Evolutionary conservation across 2,113 vertebrate species (phyloP), one percentile per base, ranked within the genome.

Genomic region (Thinocorus orbignyianus): DNA sequence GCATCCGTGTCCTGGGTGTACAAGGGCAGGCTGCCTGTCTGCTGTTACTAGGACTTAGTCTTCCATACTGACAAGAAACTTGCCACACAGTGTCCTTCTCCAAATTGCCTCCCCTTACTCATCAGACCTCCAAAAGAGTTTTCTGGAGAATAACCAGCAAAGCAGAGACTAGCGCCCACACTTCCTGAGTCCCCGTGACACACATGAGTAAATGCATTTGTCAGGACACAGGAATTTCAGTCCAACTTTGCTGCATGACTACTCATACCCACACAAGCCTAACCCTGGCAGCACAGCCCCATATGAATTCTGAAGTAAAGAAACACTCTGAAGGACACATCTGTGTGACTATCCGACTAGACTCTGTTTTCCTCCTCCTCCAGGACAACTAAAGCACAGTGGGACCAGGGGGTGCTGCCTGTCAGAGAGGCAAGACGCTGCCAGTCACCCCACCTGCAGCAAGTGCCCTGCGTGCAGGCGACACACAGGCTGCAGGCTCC

Each of bases 121-220:
- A 92, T 22, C 2, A 0, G 52, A 44, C 55, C 65, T 64, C 93
- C 86, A 37, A 74, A 94, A 51, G 25, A 35, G 18, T 7, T 74
- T 94, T 92, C 12, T 46, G 41, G 78, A 62, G 68, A 87, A 77
- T 7, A 58, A 83, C 20, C 55, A 92, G 76, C 54, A 78, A 44
- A 66, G 31, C 31, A 80, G 11, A 73, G 64, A 10, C 19, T 2
- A 64, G 33, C 0, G 0, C 39, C 46, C 86, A 65, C 73, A 78
- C 80, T 83, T 96, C 93, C 90, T 1, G 68, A 94, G 92, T 88
- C 68, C 44, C 31, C 26, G 4, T 92, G 90, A 94, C 95, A 94
- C 81, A 94, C 35, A 2, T 0, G 0, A 74, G 22, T 41, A 79
- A 91, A 70, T 16, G 26, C 24, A 9, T 5, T 16, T 54, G 72